These are phyloP conservation scores for Zhengitettix transpicula DNA, from an alignment of 2,888 invertebrate genomes.

Conservation along the genomic window DNA sequence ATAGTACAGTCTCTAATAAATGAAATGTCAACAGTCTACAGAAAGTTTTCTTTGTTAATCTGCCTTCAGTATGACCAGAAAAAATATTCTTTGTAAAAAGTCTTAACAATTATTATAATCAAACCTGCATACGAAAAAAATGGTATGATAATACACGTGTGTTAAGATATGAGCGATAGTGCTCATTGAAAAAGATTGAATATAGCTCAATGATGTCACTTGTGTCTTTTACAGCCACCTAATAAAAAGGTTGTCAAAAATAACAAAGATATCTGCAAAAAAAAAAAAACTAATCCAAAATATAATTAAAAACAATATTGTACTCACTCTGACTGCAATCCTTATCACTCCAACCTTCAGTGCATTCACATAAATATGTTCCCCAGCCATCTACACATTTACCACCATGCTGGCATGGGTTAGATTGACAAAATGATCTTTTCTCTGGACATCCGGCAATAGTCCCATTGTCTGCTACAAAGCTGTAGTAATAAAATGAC, in stretches of 20 bases:
- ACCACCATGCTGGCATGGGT: slow-evolving; percentile 79
- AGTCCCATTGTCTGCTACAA: slow-evolving; percentile 80
- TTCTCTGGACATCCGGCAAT: slow-evolving; percentile 76
- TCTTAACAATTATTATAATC: too few relatives aligned
- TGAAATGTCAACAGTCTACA: too few relatives aligned
- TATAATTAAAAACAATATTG: background rate
- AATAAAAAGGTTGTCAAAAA: background rate
- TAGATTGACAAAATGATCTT: slow-evolving; percentile 59
- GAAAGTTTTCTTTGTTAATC: too few relatives aligned
- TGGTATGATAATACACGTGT: too few relatives aligned
- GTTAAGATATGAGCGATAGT: background rate
- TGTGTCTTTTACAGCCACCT: too few relatives aligned
- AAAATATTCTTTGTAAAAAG: too few relatives aligned
- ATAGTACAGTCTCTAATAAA: too few relatives aligned
- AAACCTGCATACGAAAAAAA: too few relatives aligned
- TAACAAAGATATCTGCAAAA: slow-evolving; percentile 1
- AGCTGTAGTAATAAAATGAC: slow-evolving; percentile 29
- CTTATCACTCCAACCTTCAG: slow-evolving; percentile 74
- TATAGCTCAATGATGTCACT: background rate
- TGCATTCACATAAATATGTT: slow-evolving; percentile 71
- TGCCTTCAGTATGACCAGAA: too few relatives aligned
- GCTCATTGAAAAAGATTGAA: background rate
- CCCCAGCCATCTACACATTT: slow-evolving; percentile 78
- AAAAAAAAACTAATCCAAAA: slow-evolving; percentile 1
- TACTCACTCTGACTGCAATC: slow-evolving; percentile 58